Evolutionary conservation across 2,113 vertebrate genomes (phyloP), one percentile per base, ranked within the genome.

Genomic region (Orthonyx spaldingii): DNA sequence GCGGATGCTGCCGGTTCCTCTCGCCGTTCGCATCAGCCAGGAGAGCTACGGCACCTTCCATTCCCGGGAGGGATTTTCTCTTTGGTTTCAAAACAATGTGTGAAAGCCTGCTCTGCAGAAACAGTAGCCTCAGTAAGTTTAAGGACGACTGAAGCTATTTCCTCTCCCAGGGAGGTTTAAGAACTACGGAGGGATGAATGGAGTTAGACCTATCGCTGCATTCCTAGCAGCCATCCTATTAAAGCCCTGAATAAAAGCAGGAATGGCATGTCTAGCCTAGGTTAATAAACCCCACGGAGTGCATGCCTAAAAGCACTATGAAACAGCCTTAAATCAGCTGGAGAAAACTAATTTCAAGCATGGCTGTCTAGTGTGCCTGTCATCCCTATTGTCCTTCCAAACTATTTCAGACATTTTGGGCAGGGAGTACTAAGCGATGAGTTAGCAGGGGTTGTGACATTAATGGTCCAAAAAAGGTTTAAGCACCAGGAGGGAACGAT

Each of bases 321-420:
- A 84, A 96, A 93, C 96, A 88, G 97, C 97, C 96, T 95, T 94
- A 86, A 95, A 75, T 70, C 93, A 82, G 97, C 97, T 95, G 37
- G 86, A 56, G 97, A 95, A 61, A 96, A 98, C 97, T 98, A 96
- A 97, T 98, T 98, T 98, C 95, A 95, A 97, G 98, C 97, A 97
- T 96, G 97, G 97, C 97, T 93, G 96, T 98, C 98, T 98, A 98
- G 98, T 97, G 97, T 97, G 95, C 96, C 96, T 96, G 97, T 97
- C 98, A 97, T 98, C 98, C 98, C 97, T 96, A 94, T 98, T 98
- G 98, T 98, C 96, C 94, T 97, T 86, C 97, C 96, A 98, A 98
- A 98, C 98, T 98, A 98, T 98, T 98, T 94, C 97, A 98, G 98
- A 98, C 98, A 98, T 99, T 97, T 98, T 98, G 98, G 98, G 97